Conservation (phyloP, 1,140 invertebrate genomes). For the Drosophila obscura region DNA sequence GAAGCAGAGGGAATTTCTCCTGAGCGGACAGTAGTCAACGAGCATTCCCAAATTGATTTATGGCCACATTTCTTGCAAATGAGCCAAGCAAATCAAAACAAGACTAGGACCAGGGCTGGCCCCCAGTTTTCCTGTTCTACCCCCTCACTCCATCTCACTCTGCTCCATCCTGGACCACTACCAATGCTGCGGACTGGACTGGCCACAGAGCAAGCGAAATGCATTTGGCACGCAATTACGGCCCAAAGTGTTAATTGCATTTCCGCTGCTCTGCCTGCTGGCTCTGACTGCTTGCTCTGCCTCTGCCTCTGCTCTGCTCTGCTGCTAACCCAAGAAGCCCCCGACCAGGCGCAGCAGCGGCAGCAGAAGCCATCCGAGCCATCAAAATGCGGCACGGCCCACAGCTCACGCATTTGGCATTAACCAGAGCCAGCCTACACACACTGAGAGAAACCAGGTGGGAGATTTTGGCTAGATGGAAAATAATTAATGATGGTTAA, state of each 20-base stretch:
- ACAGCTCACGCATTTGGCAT: constrained; percentile 78
- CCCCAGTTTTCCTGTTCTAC: constrained; percentile 18
- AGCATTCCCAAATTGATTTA: constrained; percentile 63
- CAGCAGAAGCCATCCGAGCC: constrained; percentile 55
- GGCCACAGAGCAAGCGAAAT: constrained; percentile 58
- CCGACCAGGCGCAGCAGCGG: constrained; percentile 23
- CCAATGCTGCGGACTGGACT: constrained; percentile 25
- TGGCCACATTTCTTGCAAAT: constrained; percentile 70
- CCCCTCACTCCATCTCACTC: neutral
- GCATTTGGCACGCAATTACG: constrained; percentile 81
- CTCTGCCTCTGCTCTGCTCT: neutral
- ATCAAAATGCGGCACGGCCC: constrained; percentile 65
- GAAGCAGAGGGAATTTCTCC: neutral
- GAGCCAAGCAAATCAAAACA: constrained; percentile 76
- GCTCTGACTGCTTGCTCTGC: constrained; percentile 9
- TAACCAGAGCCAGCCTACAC: constrained; percentile 36
- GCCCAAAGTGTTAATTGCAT: constrained; percentile 81
- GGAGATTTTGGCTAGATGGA: no score
- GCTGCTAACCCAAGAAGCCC: constrained; percentile 25
- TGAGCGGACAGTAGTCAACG: constrained; percentile 8
- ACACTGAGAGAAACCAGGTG: neutral
- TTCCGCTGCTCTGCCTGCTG: constrained; percentile 50
- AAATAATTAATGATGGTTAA: no score
- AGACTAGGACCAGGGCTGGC: constrained; percentile 30
- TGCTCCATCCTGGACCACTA: neutral